Conservation (phyloP, 2,888 invertebrate genomes). For the Eristalinus aeneus region DNA sequence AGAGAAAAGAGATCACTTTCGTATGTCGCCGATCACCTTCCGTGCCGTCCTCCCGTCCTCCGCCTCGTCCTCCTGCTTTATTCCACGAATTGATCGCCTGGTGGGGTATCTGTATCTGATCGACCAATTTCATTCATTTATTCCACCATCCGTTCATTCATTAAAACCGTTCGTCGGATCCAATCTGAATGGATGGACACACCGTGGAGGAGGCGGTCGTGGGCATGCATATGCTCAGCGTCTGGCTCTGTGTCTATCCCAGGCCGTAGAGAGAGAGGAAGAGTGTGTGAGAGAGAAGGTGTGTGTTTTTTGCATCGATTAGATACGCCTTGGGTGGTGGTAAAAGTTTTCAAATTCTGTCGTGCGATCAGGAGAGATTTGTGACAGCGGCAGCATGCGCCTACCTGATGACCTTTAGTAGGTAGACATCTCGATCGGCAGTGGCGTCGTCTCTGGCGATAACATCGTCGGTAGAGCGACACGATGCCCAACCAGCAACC, state of each 20-base stretch:
- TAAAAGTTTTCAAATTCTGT: neutral
- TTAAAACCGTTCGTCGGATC: conserved; percentile 50
- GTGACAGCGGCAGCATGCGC: neutral
- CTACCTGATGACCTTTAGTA: conserved; percentile 5
- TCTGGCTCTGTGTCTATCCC: neutral
- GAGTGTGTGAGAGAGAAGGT: neutral
- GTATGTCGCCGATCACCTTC: conserved; percentile 5
- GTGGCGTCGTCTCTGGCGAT: conserved; percentile 46
- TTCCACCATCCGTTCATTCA: conserved; percentile 61
- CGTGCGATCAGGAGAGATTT: neutral
- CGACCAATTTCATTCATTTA: conserved; percentile 66
- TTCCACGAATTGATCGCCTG: neutral
- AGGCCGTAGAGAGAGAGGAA: neutral
- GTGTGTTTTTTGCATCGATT: conserved; percentile 16
- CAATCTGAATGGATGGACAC: conserved; percentile 58
- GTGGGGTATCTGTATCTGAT: conserved; percentile 1
- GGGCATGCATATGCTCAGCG: neutral
- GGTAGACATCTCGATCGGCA: conserved; percentile 50
- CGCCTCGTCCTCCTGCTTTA: neutral
- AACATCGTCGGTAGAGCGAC: conserved; percentile 33
- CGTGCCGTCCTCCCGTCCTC: conserved; percentile 21
- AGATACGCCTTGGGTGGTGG: neutral
- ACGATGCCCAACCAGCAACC: conserved; percentile 21
- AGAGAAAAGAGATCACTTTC: neutral
- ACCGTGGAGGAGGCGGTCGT: conserved; percentile 10